A percentile compares a stretch with the other conserved stretches of the same genome.
Evolutionary conservation across 2,888 invertebrate species (phyloP).

Genomic region (Busseola fusca): DNA sequence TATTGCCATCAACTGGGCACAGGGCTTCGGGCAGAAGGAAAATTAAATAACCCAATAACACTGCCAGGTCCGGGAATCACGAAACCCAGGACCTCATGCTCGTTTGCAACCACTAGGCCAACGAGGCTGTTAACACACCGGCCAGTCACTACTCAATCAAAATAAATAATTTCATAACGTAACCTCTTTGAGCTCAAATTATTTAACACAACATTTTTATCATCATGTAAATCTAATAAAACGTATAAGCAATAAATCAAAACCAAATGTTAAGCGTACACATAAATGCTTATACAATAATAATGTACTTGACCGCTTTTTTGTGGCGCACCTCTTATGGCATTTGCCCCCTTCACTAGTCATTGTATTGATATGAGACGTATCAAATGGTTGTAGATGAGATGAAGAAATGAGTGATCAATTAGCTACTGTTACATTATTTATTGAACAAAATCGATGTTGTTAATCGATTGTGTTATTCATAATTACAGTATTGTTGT

Average conservation of each 20-base stretch:
- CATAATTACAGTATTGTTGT: slow-evolving; percentile 14
- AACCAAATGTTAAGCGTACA: slow-evolving; percentile 20
- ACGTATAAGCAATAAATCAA: slow-evolving; percentile 40
- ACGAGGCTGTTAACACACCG: neutral
- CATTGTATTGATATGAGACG: slow-evolving; percentile 38
- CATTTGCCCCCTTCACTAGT: slow-evolving; percentile 58
- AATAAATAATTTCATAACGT: slow-evolving; percentile 10
- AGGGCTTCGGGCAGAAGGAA: neutral
- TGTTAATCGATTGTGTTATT: slow-evolving; percentile 13
- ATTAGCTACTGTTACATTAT: slow-evolving; percentile 24
- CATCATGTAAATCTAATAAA: slow-evolving; percentile 33
- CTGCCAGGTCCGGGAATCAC: neutral
- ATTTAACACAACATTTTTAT: slow-evolving; percentile 25
- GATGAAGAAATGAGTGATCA: slow-evolving; percentile 6
- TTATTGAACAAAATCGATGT: slow-evolving; percentile 7
- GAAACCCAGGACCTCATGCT: neutral
- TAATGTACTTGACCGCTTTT: slow-evolving; percentile 53
- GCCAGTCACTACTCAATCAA: neutral
- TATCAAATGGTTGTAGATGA: slow-evolving; percentile 13
- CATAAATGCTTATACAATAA: slow-evolving; percentile 40
- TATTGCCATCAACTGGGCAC: neutral
- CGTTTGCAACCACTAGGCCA: neutral
- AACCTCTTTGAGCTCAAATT: slow-evolving; percentile 11
- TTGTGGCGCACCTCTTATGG: slow-evolving; percentile 36
- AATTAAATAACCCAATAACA: neutral